These are phyloP conservation scores for Macquaria australasica DNA, from an alignment of 2,113 vertebrate genomes.

Conservation along the genomic window DNA sequence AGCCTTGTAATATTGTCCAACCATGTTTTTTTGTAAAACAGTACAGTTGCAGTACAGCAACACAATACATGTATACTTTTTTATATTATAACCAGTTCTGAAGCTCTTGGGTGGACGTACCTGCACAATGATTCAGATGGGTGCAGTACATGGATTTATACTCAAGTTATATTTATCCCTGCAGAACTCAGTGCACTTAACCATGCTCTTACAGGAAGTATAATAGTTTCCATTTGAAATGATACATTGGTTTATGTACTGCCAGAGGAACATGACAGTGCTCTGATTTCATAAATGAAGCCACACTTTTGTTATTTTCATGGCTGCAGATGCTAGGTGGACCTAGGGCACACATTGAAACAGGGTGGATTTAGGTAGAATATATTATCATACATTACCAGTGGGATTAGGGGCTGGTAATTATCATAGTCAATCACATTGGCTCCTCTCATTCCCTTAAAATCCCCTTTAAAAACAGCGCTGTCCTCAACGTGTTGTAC, in stretches of 20 bases:
- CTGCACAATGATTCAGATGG: neutral
- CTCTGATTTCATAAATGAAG: neutral
- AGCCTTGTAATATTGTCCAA: neutral
- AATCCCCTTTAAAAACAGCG: neutral
- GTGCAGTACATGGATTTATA: neutral
- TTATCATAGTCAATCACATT: neutral
- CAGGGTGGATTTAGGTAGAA: neutral
- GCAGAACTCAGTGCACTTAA: neutral
- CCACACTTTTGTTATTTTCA: neutral
- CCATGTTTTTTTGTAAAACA: too few species aligned
- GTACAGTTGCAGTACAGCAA: neutral
- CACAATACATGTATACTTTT: neutral
- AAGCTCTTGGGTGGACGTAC: neutral
- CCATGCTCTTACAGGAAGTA: neutral
- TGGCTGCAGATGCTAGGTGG: slow-evolving; percentile 8
- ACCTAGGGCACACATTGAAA: neutral
- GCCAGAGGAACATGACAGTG: neutral
- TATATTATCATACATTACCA: neutral
- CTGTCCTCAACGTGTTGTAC: neutral
- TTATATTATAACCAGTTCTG: neutral
- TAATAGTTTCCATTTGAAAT: neutral
- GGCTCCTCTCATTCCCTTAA: neutral
- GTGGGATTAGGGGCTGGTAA: neutral
- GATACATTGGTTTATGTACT: neutral
- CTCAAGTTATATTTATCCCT: neutral